Evolutionary conservation across 2,888 invertebrate genomes (phyloP), one percentile per base, ranked within the genome.

Genomic region (Acrobasis repandana): DNA sequence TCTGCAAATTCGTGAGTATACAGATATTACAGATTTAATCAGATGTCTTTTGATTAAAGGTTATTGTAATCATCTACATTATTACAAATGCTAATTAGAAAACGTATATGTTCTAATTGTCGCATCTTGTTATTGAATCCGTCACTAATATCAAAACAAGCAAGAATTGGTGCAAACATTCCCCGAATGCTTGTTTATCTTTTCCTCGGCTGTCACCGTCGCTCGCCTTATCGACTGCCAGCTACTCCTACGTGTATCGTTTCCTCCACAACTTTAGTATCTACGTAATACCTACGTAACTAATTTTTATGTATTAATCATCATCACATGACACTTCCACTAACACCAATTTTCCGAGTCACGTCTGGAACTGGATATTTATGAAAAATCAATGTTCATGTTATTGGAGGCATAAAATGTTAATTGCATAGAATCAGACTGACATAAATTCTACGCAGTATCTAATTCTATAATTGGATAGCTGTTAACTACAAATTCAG

Each of bases 151-250:
- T 43, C 54, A 38, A 52, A 54, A 16, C 54, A 43, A 38, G 54
- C 38, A 16, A 18, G 36, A 16, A 8, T 38, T 54, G 54, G 20
- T 36, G n/a, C 54, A 54, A 54, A 54, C 54, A 54, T 54, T 54
- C 54, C 38, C 54, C 54, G 54, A 38, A 54, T 54, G 54, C 38
- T 54, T 43, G 54, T 54, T 54, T 54, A 54, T 54, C 54, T 54
- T 54, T 51, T 38, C 52, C 54, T 38, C 54, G 54, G 18, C 16
- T 38, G 54, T 54, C 54, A 18, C 36, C 38, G 16, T 38, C 16
- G 36, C 52, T 36, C 16, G 16, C 38, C 20, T 38, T 54, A 54
- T 54, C 20, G 54, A 54, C 38, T 38, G 38, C 28, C 5, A n/a
- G 28, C 54, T 54, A 20, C 51, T 51, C 18, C 18, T 54, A 54